These are phyloP conservation scores for Drosophila suboccidentalis DNA, from an alignment of 2,888 invertebrate species.

Conservation along the genomic window DNA sequence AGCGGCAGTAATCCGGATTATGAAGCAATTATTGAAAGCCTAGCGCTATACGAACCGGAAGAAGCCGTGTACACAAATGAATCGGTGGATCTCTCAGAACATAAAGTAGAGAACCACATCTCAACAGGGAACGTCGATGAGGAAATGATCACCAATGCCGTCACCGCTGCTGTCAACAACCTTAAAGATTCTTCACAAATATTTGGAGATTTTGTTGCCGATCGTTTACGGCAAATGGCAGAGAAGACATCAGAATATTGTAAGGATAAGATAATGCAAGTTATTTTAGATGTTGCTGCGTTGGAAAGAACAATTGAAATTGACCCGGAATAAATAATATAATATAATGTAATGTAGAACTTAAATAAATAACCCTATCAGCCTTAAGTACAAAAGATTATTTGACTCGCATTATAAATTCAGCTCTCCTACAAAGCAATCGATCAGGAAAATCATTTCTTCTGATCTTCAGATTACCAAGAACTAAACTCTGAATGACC, in stretches of 20 bases:
- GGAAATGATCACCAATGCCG: slow-evolving; percentile 69
- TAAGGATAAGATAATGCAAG: slow-evolving; percentile 70
- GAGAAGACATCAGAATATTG: slow-evolving; percentile 56
- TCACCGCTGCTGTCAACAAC: slow-evolving; percentile 48
- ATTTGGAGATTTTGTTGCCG: slow-evolving; percentile 68
- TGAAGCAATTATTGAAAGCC: slow-evolving; percentile 65
- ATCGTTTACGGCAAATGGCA: slow-evolving; percentile 55
- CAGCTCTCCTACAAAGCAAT: not conserved
- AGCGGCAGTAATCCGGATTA: slow-evolving; percentile 50
- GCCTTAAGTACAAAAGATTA: slow-evolving; percentile 55
- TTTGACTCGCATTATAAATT: slow-evolving; percentile 24
- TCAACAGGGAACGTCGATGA: slow-evolving; percentile 26
- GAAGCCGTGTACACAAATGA: slow-evolving; percentile 60
- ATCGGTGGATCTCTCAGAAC: slow-evolving; percentile 31
- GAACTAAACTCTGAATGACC: no score
- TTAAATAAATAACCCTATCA: slow-evolving; percentile 57
- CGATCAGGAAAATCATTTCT: not conserved
- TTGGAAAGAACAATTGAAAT: slow-evolving; percentile 35
- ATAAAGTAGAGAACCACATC: slow-evolving; percentile 11
- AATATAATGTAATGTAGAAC: slow-evolving; percentile 14
- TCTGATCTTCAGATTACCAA: not conserved
- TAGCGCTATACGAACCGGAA: slow-evolving; percentile 65
- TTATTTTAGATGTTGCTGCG: slow-evolving; percentile 56
- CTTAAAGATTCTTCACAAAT: slow-evolving; percentile 63
- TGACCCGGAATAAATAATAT: slow-evolving; percentile 22